phyloP scores from a whole-genome alignment of 2,797 vertebrate species.

The Bryconaethiops microstoma region DNA sequence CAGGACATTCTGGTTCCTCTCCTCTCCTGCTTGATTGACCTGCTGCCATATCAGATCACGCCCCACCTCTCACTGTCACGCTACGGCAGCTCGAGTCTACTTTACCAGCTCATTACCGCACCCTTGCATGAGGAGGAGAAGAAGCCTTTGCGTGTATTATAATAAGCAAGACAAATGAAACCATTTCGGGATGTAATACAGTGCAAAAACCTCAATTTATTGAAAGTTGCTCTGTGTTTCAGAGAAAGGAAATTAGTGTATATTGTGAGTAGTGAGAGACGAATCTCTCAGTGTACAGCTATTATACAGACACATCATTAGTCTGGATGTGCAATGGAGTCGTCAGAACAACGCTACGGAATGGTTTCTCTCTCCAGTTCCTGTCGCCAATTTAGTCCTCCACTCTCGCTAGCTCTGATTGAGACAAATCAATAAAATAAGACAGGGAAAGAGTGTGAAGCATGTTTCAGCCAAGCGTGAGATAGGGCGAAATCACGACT shows the following conservation, averaged over 20 bases:
- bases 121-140: not conserved
- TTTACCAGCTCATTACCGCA: constrained; percentile 32
- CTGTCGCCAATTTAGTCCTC: constrained; percentile 7
- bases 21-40: constrained; percentile 27
- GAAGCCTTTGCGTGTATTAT: constrained; percentile 8
- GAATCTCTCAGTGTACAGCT: constrained; percentile 25
- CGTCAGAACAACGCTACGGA: constrained; percentile 33
- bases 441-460: constrained; percentile 12
- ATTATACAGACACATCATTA: constrained; percentile 53
- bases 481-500: constrained; percentile 14
- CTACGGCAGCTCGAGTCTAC: constrained; percentile 16
- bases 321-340: constrained; percentile 40
- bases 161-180: constrained; percentile 52
- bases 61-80: not conserved
- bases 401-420: constrained; percentile 24
- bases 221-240: constrained; percentile 27
- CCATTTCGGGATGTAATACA: constrained; percentile 30
- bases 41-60: not conserved
- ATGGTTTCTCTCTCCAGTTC: constrained; percentile 24
- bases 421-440: constrained; percentile 33
- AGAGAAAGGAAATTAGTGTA: constrained; percentile 44
- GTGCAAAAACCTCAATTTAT: constrained; percentile 40
- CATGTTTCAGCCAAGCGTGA: constrained; percentile 6
- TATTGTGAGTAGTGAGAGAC: constrained; percentile 22
- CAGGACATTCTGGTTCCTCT: constrained; percentile 5